Conservation (phyloP, 2,888 invertebrate species). For the Mesochorus sp. region DNA sequence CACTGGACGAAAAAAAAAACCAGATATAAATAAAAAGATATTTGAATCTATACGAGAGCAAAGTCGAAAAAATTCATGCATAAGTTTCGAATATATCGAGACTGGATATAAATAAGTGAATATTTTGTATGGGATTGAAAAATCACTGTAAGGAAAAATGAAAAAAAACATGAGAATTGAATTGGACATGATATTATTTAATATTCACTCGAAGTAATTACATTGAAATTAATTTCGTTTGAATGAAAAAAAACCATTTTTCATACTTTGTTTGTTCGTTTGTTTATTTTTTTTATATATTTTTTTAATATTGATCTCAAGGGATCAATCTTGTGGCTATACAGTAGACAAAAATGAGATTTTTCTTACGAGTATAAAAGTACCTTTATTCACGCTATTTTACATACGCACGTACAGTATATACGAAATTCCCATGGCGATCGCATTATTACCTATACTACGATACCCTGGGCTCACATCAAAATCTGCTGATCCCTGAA, state of each 20-base stretch:
- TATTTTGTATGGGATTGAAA: background rate
- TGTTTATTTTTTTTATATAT: background rate
- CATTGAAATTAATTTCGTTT: background rate
- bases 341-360: conserved; percentile 15
- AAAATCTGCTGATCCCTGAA: conserved; percentile 76
- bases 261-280: background rate
- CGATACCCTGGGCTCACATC: conserved; percentile 73
- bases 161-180: background rate
- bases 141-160: background rate
- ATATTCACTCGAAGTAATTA: too few relatives aligned
- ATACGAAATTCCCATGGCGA: conserved; percentile 26
- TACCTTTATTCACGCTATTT: conserved; percentile 16
- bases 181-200: too few relatives aligned
- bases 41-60: background rate
- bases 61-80: background rate
- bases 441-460: conserved; percentile 51
- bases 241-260: background rate
- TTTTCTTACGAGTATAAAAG: conserved; percentile 14
- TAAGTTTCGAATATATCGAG: background rate
- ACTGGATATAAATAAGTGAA: background rate
- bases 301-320: background rate
- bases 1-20: too few relatives aligned
- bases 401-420: background rate
- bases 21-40: background rate
- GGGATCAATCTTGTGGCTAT: conserved; percentile 21